phyloP scores from a whole-genome alignment of 2,888 invertebrate species.

The Furcula furcula region DNA sequence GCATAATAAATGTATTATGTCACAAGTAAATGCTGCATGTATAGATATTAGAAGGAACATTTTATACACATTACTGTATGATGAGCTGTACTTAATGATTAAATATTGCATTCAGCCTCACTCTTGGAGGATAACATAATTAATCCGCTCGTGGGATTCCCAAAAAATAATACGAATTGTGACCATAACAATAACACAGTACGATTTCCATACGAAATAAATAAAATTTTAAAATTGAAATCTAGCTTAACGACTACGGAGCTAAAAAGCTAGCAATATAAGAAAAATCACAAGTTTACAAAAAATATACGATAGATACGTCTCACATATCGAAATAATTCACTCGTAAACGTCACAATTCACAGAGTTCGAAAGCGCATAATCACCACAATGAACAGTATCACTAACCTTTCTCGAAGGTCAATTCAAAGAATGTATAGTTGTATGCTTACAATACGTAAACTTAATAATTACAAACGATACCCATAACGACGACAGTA shows the following conservation, averaged over 20 bases:
- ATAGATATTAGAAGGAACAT: constrained; percentile 17
- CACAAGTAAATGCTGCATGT: constrained; percentile 17
- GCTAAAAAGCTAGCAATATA: constrained; percentile 72
- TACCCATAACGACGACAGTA: constrained; percentile 60
- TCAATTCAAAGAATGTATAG: constrained; percentile 81
- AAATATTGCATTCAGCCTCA: constrained; percentile 24
- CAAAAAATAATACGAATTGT: constrained; percentile 45
- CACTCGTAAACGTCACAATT: constrained; percentile 56
- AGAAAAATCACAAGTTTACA: constrained; percentile 72
- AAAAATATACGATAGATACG: constrained; percentile 53
- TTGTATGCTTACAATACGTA: constrained; percentile 75
- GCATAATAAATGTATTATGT: constrained; percentile 2
- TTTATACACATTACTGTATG: constrained; percentile 15
- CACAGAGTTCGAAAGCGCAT: constrained; percentile 61
- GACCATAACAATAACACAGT: constrained; percentile 53
- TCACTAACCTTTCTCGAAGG: constrained; percentile 81
- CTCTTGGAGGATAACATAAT: constrained; percentile 6
- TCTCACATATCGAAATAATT: constrained; percentile 59
- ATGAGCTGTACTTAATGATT: constrained; percentile 24
- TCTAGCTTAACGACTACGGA: constrained; percentile 76
- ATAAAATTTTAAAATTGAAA: constrained; percentile 56
- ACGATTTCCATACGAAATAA: constrained; percentile 55
- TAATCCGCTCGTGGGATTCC: constrained; percentile 15
- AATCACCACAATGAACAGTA: constrained; percentile 71
- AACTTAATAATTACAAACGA: constrained; percentile 66